Base-by-base conservation (phyloP, 2,113 vertebrate genomes). In the Elephas maximus region DNA sequence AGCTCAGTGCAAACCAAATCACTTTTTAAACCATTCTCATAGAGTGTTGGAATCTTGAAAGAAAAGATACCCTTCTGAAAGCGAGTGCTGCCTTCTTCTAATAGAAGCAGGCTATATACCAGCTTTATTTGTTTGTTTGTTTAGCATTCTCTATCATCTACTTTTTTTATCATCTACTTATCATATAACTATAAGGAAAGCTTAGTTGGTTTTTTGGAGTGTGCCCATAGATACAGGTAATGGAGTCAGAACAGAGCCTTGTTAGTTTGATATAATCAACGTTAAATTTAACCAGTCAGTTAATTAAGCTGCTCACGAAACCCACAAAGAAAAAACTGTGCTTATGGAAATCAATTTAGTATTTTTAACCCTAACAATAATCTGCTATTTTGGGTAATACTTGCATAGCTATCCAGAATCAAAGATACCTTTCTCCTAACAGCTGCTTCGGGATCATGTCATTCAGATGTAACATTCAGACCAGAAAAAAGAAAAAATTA, bases 211-310 rank as follows among this genome's bases (percentile, higher is more conserved):
- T 85, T 95, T 95, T 77, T 14, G 1, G 62, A 69, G 88, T 60
- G 1, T 71, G 30, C 57, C 37, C 28, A 30, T 51, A 48, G 24
- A 65, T 74, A 37, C 17, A 45, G 48, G 20, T 82, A 82, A 30
- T 45, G 7, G 37, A 57, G 10, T 73, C 73, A 85, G 37, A 79
- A 33, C 44, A 93, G 78, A 96, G n/a, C 20, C 45, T 44, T 91
- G 15, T 93, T 26, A 10, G 44, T 90, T 81, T 71, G 30, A 79
- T 83, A 94, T 92, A 41, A 51, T 73, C 76, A 74, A 24, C 77
- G 67, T 83, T 45, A 88, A 71, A 74, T 69, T 91, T 53, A 93
- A 76, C 74, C 60, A 96, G 41, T 80, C 92, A 87, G 17, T 33
- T 87, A 81, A 90, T 86, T 77, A 81, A 90, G 18, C 81, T 71